Base-by-base conservation (phyloP, 1,140 invertebrate species). In the Belonocnema kinseyi region DNA sequence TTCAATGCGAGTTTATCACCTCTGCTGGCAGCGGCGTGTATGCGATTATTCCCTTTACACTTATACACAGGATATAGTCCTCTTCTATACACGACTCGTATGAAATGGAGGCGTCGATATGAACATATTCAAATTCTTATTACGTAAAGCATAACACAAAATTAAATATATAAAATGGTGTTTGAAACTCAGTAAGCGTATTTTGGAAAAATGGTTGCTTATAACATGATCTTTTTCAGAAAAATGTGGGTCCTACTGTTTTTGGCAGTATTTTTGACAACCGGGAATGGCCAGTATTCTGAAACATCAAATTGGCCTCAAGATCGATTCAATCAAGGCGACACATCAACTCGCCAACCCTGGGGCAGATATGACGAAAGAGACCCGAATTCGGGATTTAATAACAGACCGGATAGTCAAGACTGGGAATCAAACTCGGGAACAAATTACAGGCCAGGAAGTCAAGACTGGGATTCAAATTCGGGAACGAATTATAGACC, bases 351-450 rank as follows among this genome's bases (percentile, higher is more conserved):
- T 13, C 80, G 80, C 4, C 2, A 19, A 50, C 83, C 87, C 52
- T 88, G 85, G 85, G 83, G 80, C 77, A 80, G 87, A 54, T 86
- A 84, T 26, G 86, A 87, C 1, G 80, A 86, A 0, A 78, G 78
- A 50, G 83, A 85, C 56, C 83, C 75, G 21, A 74, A 75, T 72
- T 19, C 73, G 21, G 33, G 14, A 40, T 66, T 66, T 40, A 16
- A 11, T 40, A n/a, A 66, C 12, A 33, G 58, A 33, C 58, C 58
- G 3, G 58, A 16, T 7, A 61, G 33, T 61, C 58, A 21, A 14
- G 58, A 61, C 7, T 61, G 75, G 51, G 84, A 86, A 66, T 80
- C 76, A 26, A 74, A 76, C 66, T 17, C 73, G 8, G 58, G 58
- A 61, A 16, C 33, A 10, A 26, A 14, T 26, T 61, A 33, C n/a